phyloP scores from a whole-genome alignment of 2,797 vertebrate species.

The Loriculus beryllinus region DNA sequence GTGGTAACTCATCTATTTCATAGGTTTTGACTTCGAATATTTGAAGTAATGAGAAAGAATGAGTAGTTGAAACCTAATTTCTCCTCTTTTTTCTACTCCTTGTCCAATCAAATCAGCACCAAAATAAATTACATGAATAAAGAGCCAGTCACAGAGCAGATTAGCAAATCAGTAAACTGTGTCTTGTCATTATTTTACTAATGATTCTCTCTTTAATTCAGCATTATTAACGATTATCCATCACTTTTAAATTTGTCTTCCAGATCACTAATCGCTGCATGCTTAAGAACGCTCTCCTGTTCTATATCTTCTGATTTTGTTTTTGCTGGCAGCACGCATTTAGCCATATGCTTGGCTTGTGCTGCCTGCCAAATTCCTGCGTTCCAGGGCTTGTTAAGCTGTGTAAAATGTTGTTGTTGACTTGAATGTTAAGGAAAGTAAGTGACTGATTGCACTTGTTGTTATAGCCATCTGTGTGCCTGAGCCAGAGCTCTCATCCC shows the following conservation, averaged over 20 bases:
- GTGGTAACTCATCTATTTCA: constrained; percentile 29
- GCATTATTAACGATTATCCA: constrained; percentile 35
- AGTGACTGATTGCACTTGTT: constrained; percentile 64
- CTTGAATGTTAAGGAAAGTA: constrained; percentile 64
- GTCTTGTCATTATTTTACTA: constrained; percentile 23
- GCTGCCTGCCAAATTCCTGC: constrained; percentile 62
- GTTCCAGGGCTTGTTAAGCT: constrained; percentile 63
- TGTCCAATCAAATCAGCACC: constrained; percentile 26
- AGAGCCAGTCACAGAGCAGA: not conserved
- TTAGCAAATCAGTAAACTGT: not conserved
- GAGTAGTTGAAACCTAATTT: constrained; percentile 11
- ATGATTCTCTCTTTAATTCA: constrained; percentile 22
- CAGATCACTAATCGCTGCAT: not conserved
- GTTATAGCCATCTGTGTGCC: constrained; percentile 58
- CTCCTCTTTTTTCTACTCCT: not conserved
- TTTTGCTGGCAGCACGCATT: constrained; percentile 65
- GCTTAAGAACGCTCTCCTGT: constrained; percentile 14
- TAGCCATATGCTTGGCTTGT: constrained; percentile 66
- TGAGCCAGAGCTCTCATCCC: constrained; percentile 3
- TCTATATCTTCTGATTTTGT: constrained; percentile 57
- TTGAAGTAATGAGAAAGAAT: constrained; percentile 22
- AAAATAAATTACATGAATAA: constrained; percentile 29
- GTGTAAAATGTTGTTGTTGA: constrained; percentile 67
- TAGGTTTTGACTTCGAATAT: not conserved
- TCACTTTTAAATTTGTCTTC: constrained; percentile 17